Conservation (phyloP, 2,888 invertebrate genomes). For the Drosophila kambysellisi region DNA sequence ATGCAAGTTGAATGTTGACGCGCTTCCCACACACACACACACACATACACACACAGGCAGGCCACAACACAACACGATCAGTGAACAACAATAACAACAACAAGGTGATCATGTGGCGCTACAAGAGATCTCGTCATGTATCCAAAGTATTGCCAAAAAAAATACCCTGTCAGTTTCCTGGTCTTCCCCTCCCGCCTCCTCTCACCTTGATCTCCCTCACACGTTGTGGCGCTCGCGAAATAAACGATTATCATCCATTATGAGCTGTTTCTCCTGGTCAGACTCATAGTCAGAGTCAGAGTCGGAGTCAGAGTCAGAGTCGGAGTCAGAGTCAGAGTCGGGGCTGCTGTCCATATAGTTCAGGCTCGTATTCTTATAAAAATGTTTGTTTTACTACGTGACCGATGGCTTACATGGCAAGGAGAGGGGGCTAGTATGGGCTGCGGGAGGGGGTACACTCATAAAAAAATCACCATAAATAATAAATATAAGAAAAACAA, state of each 20-base stretch:
- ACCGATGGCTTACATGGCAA: constrained; percentile 70
- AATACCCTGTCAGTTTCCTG: constrained; percentile 25
- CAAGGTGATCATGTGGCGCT: constrained; percentile 74
- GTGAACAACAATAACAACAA: constrained; percentile 18
- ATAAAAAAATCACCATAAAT: neutral
- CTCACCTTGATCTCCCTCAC: neutral
- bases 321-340: constrained; percentile 1
- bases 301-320: constrained; percentile 14
- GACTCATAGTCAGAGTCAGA: constrained; percentile 14
- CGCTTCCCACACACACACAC: constrained; percentile 66
- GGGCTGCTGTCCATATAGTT: constrained; percentile 40
- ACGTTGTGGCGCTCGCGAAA: constrained; percentile 43
- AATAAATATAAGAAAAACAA: neutral
- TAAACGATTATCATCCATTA: constrained; percentile 84
- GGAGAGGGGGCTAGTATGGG: neutral
- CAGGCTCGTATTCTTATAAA: constrained; percentile 71
- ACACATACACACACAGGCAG: constrained; percentile 17
- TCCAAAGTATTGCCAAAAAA: constrained; percentile 34
- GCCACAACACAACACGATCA: constrained; percentile 37
- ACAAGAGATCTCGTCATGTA: constrained; percentile 47
- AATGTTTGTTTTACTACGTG: constrained; percentile 85
- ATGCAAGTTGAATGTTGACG: constrained; percentile 43
- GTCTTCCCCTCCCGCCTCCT: neutral
- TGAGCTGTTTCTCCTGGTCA: constrained; percentile 67
- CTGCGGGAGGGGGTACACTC: neutral